Base-by-base conservation (phyloP, 92 coral and sea anemone species). In the Phenganax subtilis region DNA sequence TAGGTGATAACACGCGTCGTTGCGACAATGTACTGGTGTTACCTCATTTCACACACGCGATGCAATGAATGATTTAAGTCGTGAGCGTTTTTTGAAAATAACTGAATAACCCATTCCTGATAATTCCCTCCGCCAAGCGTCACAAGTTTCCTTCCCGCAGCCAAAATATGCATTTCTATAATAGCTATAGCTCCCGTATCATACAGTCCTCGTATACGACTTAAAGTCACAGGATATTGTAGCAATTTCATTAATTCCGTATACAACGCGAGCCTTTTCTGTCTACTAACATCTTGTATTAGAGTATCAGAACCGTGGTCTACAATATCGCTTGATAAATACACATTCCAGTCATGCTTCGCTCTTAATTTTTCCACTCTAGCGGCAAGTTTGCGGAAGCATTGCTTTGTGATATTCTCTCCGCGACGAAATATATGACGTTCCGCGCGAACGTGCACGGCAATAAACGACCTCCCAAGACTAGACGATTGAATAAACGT, bases 71-170 rank as follows among this genome's bases (percentile, higher is more conserved):
- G 86, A 0, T 64, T 57, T 54, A 86, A 88, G 47, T 85, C 76
- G 10, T 75, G 53, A 52, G 80, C 88, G 62, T 84, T 85, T 77
- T 74, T 82, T 76, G 83, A 88, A 79, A 92, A 94, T 65, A 94
- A 71, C 84, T 82, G 90, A 17, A 94, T 71, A 8, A 87, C 78
- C 98, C 98, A 94, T 65, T 94, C 90, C 79, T 94, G 98, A 80
- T 90, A 94, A 75, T 94, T 94, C 12, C 98, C 98, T 66, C 96
- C 90, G 3, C 98, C 98, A 28, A 94, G 66, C 6, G 98, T 94
- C 75, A 90, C 89, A 70, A 94, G 90, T 68, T 91, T 85, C 8
- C 80, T 82, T 10, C 97, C 98, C 60, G 91, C 87, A 16, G 98
- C 90, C 3, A 94, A 89, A 16, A 93, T 93, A 80, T 93, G 93